Evolutionary conservation across 2,888 invertebrate genomes (phyloP).

Genomic region (Acholoe squamosa): DNA sequence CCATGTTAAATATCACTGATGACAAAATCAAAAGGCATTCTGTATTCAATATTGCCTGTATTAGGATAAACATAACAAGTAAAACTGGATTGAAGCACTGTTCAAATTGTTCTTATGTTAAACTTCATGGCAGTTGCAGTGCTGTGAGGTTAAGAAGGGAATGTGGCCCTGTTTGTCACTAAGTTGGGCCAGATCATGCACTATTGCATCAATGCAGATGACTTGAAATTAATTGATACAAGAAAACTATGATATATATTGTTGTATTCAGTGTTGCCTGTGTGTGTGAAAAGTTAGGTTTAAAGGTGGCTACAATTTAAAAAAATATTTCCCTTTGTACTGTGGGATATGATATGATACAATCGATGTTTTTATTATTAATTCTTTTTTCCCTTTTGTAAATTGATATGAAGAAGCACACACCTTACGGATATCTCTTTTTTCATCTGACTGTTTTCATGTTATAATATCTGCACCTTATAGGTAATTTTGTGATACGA

Average conservation of each 20-base stretch:
- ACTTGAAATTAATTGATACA: neutral
- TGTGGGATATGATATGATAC: neutral
- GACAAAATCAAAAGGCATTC: neutral
- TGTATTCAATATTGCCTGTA: neutral
- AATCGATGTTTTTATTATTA: neutral
- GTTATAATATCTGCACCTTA: slow-evolving; percentile 45
- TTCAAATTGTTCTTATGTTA: neutral
- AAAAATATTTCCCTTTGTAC: neutral
- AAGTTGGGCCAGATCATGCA: neutral
- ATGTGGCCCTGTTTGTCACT: neutral
- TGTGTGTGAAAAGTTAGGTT: neutral
- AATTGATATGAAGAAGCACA: slow-evolving; percentile 36
- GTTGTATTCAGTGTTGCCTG: neutral
- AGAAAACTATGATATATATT: neutral
- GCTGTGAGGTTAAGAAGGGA: neutral
- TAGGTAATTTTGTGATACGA: slow-evolving; percentile 57
- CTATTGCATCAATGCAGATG: slow-evolving; percentile 10
- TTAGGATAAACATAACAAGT: neutral
- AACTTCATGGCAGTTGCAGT: neutral
- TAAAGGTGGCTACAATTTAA: slow-evolving; percentile 8
- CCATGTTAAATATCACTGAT: too few relatives aligned
- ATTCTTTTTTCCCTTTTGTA: slow-evolving; percentile 41
- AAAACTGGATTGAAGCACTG: neutral
- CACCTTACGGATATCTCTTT: slow-evolving; percentile 52
- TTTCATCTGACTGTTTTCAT: slow-evolving; percentile 51